A percentile compares a stretch with the other conserved stretches of the same genome.
Conservation (phyloP, 1,140 invertebrate genomes). For the Triops cancriformis region DNA sequence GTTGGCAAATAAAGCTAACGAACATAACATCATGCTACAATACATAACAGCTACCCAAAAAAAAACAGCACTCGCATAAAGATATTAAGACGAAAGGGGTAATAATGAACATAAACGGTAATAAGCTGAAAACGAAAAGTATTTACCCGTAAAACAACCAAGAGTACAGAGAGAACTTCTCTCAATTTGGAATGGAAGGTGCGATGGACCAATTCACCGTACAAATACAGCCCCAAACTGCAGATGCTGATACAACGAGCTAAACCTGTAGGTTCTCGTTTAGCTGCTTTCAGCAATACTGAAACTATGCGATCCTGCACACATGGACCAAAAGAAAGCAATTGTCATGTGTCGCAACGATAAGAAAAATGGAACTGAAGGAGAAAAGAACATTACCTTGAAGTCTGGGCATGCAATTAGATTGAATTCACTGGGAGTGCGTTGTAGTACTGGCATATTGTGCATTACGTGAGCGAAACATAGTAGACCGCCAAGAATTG, state of each 20-base stretch:
- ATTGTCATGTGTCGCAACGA: background rate
- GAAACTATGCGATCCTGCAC: constrained; percentile 77
- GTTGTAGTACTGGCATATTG: constrained; percentile 72
- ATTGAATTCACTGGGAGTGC: constrained; percentile 55
- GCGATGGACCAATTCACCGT: constrained; percentile 60
- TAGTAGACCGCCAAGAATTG: constrained; percentile 75
- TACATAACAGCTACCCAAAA: constrained; percentile 8
- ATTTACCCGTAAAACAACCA: constrained; percentile 71
- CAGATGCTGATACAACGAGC: constrained; percentile 84
- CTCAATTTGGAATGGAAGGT: constrained; percentile 60
- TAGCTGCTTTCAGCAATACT: constrained; percentile 74
- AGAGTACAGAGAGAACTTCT: constrained; percentile 74
- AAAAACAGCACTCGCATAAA: constrained; percentile 20
- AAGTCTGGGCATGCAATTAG: constrained; percentile 64
- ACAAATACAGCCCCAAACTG: constrained; percentile 74
- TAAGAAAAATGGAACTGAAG: background rate
- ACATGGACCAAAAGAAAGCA: constrained; percentile 16
- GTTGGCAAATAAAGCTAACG: background rate
- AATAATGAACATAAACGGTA: constrained; percentile 23
- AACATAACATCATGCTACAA: background rate
- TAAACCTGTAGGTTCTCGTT: constrained; percentile 74
- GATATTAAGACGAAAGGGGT: constrained; percentile 15
- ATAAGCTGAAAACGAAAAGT: constrained; percentile 18
- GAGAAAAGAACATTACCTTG: constrained; percentile 49
- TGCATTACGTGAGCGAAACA: constrained; percentile 67